Evolutionary conservation across 1,140 invertebrate species (phyloP).

Genomic region (Neodiprion fabricii): DNA sequence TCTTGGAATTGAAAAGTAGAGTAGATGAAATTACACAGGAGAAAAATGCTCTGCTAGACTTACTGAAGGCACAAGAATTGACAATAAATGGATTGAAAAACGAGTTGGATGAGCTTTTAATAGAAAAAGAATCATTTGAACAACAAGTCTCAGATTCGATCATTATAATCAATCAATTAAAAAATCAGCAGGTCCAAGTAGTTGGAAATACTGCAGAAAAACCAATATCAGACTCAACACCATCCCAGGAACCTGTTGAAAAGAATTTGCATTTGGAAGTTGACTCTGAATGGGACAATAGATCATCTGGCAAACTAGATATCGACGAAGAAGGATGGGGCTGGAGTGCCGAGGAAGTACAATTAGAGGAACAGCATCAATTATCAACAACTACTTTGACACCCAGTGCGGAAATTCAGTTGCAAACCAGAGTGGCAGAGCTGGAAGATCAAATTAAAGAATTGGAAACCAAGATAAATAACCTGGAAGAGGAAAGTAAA

Average conservation of each 20-base stretch:
- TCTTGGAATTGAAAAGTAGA: constrained; percentile 37
- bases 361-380: constrained; percentile 52
- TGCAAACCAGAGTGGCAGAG: constrained; percentile 50
- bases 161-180: not conserved
- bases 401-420: constrained; percentile 34
- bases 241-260: constrained; percentile 8
- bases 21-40: constrained; percentile 25
- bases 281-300: constrained; percentile 40
- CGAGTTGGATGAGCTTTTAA: constrained; percentile 21
- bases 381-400: constrained; percentile 28
- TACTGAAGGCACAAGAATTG: constrained; percentile 37
- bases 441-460: constrained; percentile 61
- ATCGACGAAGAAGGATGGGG: constrained; percentile 65
- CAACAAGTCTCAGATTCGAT: not conserved
- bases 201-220: constrained; percentile 6
- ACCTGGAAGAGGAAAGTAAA: constrained; percentile 65
- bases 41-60: constrained; percentile 35
- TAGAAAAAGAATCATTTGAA: not conserved
- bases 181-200: constrained; percentile 27
- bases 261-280: constrained; percentile 20
- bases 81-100: constrained; percentile 12
- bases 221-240: constrained; percentile 9
- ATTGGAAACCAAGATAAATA: constrained; percentile 59
- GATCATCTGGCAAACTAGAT: constrained; percentile 41
- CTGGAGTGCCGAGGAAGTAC: constrained; percentile 64